Evolutionary conservation across 2,888 invertebrate genomes (phyloP).

Genomic region (Caenorhabditis wallacei): DNA sequence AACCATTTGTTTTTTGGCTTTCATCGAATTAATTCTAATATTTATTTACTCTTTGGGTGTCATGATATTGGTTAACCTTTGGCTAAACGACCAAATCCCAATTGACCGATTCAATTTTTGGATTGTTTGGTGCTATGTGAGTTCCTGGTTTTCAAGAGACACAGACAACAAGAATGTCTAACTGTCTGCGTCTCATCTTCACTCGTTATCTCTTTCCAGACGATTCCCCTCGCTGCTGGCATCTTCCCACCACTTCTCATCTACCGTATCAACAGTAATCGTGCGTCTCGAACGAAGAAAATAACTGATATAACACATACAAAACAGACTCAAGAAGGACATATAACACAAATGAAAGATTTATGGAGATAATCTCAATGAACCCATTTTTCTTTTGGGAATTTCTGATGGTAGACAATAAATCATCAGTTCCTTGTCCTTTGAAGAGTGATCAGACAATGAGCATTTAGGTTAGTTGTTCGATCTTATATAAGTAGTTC

Average conservation of each 20-base stretch:
- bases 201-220: background rate
- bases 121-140: slow-evolving; percentile 44
- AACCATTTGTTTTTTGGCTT: slow-evolving; percentile 29
- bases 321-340: slow-evolving; percentile 42
- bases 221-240: background rate
- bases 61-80: background rate
- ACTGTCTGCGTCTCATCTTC: background rate
- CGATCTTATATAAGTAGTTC: too few relatives aligned
- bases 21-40: slow-evolving; percentile 23
- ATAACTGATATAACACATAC: slow-evolving; percentile 24
- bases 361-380: slow-evolving; percentile 35
- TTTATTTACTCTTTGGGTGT: slow-evolving; percentile 31
- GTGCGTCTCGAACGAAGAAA: background rate
- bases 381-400: background rate
- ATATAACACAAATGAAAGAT: slow-evolving; percentile 39
- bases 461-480: too few relatives aligned
- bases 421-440: too few relatives aligned
- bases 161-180: too few relatives aligned
- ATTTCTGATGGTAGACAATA: background rate
- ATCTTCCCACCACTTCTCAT: slow-evolving; percentile 1
- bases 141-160: background rate
- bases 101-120: slow-evolving; percentile 8
- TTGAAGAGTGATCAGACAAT: too few relatives aligned
- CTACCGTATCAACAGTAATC: background rate
- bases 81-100: background rate